Base-by-base conservation (phyloP, 2,888 invertebrate genomes). In the Ypsolopha sequella region DNA sequence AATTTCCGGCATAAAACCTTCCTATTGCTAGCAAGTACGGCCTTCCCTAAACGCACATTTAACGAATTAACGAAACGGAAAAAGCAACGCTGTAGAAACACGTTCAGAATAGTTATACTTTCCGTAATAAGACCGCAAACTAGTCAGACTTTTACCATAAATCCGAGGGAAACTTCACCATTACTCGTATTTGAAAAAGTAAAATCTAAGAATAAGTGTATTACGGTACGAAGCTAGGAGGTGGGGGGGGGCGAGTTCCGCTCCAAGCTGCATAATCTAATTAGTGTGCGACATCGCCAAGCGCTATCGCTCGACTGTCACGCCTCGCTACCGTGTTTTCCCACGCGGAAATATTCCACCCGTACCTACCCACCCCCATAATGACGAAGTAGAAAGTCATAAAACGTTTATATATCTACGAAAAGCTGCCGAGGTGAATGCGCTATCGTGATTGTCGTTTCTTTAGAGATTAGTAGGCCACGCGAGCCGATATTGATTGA, bases 231-330 rank as follows among this genome's bases (percentile, higher is more conserved):
- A 6, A 39, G 11, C 39, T 9, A 39, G 11, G 9, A n/a, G 39
- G 11, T 3, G 10, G 39, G 11, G 11, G 39, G 9, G 14, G 43
- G 8, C 10, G 35, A 41, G 35, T 11, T 51, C 41, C 13, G 11
- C 8, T 8, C 8, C 39, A 13, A 57, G 54, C 54, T 58, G 60
- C 63, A 63, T 77, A 72, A 75, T 76, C 70, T 75, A 75, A 77
- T 79, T 76, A 76, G 65, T 67, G 64, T 60, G 60, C 60, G 67
- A 60, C 64, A 70, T 63, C 60, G 66, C 61, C 66, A 60, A 70
- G 65, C 66, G 66, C 73, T 79, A 78, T 76, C 72, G 67, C 62
- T 59, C 61, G 64, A 60, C 67, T 66, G 75, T 75, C 76, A 70
- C 68, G 72, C 65, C 66, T 60, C 60, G 70, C 63, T 66, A 62